Evolutionary conservation across 2,797 vertebrate genomes (phyloP).

Genomic region (Scolopax rusticola): DNA sequence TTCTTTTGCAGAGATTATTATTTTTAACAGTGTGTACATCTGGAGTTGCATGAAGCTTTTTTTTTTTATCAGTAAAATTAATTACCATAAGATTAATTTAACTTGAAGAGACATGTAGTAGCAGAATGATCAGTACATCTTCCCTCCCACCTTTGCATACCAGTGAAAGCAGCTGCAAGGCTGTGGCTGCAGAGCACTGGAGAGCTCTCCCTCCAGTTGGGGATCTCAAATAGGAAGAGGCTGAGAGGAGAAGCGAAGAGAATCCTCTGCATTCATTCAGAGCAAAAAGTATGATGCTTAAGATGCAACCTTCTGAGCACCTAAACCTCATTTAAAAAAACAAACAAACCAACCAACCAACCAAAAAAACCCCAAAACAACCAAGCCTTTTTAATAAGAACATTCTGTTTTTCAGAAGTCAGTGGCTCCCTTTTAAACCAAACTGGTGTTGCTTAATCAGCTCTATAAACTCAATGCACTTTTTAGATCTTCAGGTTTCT

Average conservation of each 20-base stretch:
- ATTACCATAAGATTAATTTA: neutral
- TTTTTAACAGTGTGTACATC: neutral
- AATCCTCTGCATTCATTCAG: neutral
- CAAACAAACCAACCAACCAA: neutral
- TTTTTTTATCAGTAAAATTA: neutral
- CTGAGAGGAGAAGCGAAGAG: neutral
- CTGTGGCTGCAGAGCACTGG: neutral
- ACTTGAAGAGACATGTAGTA: neutral
- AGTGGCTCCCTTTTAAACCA: neutral
- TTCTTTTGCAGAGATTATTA: neutral
- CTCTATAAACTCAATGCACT: neutral
- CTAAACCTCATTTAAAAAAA: neutral
- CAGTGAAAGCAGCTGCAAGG: fast-evolving
- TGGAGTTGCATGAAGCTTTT: neutral
- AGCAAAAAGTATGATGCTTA: neutral
- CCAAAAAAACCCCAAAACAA: no score
- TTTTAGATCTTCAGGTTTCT: neutral
- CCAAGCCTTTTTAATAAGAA: neutral
- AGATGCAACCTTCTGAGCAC: neutral
- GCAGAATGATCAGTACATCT: neutral
- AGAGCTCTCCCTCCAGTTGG: no score
- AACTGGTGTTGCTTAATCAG: neutral
- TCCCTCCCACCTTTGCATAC: neutral
- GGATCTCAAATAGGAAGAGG: neutral
- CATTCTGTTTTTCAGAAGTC: neutral